These are phyloP conservation scores for Cordilura impudica DNA, from an alignment of 2,888 invertebrate species.

Conservation along the genomic window DNA sequence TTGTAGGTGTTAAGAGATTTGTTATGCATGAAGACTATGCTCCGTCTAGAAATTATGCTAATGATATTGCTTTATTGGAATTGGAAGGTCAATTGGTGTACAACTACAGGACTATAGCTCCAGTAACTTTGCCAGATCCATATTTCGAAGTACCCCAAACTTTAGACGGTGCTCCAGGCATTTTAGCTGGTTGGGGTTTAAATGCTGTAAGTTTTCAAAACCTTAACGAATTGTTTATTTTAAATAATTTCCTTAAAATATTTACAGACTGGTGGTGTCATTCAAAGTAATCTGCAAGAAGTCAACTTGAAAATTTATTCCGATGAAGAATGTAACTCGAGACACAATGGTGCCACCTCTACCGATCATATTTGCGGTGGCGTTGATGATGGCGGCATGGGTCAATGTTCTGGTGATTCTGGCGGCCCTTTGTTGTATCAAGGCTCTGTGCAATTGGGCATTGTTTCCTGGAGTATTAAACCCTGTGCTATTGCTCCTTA, in stretches of 20 bases:
- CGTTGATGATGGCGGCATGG: slow-evolving; percentile 71
- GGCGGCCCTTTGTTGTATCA: slow-evolving; percentile 73
- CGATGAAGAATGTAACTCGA: slow-evolving; percentile 72
- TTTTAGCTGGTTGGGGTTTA: slow-evolving; percentile 74
- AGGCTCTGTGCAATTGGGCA: slow-evolving; percentile 72
- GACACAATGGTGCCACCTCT: slow-evolving; percentile 69
- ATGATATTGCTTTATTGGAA: slow-evolving; percentile 77
- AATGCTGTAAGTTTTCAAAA: slow-evolving; percentile 68
- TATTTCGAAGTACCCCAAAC: slow-evolving; percentile 68
- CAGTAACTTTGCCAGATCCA: slow-evolving; percentile 70
- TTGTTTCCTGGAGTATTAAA: slow-evolving; percentile 78
- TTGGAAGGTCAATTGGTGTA: slow-evolving; percentile 67
- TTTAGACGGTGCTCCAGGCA: slow-evolving; percentile 65
- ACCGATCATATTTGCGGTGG: slow-evolving; percentile 77
- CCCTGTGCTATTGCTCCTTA: slow-evolving; percentile 76
- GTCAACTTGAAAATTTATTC: slow-evolving; percentile 75
- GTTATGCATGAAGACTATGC: slow-evolving; percentile 74
- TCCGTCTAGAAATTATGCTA: slow-evolving; percentile 68
- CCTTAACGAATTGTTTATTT: too few species aligned
- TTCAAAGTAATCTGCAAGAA: slow-evolving; percentile 73
- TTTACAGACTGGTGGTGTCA: slow-evolving; percentile 73
- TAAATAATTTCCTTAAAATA: neutral
- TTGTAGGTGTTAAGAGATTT: slow-evolving; percentile 68
- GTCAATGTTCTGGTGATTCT: slow-evolving; percentile 75
- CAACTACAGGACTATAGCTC: slow-evolving; percentile 67